Conservation (phyloP, 2,888 invertebrate genomes). For the Chalcis sispes region DNA sequence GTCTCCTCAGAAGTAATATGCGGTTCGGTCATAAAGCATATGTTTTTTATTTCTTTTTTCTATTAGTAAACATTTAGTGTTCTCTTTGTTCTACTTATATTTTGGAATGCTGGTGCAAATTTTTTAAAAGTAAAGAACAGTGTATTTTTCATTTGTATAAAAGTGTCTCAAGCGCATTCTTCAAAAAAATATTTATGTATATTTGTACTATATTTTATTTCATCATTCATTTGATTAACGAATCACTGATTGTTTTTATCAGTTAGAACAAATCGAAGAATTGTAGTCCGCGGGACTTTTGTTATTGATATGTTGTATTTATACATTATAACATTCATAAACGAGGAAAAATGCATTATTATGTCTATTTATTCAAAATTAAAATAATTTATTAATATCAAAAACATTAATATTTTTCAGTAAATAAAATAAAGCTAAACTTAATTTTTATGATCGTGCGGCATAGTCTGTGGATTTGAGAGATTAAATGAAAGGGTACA, state of each 20-base stretch:
- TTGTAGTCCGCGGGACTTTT: conserved; percentile 60
- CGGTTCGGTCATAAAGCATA: conserved; percentile 35
- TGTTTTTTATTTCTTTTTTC: conserved; percentile 56
- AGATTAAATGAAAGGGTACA: conserved; percentile 23
- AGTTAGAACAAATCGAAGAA: conserved; percentile 27
- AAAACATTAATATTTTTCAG: conserved; percentile 57
- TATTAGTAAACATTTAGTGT: not conserved
- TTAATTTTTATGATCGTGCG: conserved; percentile 61
- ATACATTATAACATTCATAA: conserved; percentile 73
- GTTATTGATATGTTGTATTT: conserved; percentile 73
- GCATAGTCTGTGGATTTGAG: conserved; percentile 47
- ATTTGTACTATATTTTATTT: conserved; percentile 72
- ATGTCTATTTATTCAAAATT: conserved; percentile 58
- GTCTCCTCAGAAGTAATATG: conserved; percentile 24
- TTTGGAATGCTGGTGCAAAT: conserved; percentile 70
- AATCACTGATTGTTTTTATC: conserved; percentile 47
- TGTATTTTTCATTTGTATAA: conserved; percentile 35
- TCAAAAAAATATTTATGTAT: conserved; percentile 73
- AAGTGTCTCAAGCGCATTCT: conserved; percentile 65
- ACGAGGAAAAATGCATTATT: conserved; percentile 67
- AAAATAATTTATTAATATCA: conserved; percentile 64
- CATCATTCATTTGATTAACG: conserved; percentile 32
- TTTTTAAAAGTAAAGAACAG: conserved; percentile 60
- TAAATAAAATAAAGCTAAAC: conserved; percentile 62
- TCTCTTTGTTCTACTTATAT: conserved; percentile 32